Evolutionary conservation across 2,888 invertebrate genomes (phyloP).

Genomic region (Drosophila pegasa): DNA sequence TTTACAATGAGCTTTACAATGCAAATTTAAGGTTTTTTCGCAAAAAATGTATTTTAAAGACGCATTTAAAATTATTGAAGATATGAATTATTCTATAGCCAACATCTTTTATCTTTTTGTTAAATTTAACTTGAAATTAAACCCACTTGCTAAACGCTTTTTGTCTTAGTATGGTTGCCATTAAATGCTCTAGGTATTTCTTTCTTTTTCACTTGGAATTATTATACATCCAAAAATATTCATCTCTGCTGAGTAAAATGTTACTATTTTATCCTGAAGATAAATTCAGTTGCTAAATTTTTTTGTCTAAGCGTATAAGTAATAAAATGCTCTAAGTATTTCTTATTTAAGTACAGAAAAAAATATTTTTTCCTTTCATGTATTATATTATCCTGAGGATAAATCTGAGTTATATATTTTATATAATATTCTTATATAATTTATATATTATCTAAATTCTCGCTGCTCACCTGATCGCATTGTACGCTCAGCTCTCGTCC

Average conservation of each 20-base stretch:
- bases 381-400: neutral
- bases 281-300: neutral
- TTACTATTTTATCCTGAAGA: neutral
- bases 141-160: too few relatives aligned
- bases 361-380: neutral
- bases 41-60: too few relatives aligned
- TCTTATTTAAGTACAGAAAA: neutral
- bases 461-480: constrained; percentile 90
- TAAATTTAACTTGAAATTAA: too few relatives aligned
- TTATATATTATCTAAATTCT: neutral
- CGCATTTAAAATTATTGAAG: too few relatives aligned
- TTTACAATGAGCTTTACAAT: too few relatives aligned
- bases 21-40: too few relatives aligned
- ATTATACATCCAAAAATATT: neutral
- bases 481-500: constrained; percentile 94
- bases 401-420: neutral
- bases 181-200: too few relatives aligned
- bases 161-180: too few relatives aligned
- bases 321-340: neutral
- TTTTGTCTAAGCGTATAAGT: neutral
- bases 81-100: too few relatives aligned
- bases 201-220: too few relatives aligned
- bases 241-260: neutral
- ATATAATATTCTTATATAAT: neutral
- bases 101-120: too few relatives aligned